Base-by-base conservation (phyloP, 2,888 invertebrate species). In the Ptilodon capucinus region DNA sequence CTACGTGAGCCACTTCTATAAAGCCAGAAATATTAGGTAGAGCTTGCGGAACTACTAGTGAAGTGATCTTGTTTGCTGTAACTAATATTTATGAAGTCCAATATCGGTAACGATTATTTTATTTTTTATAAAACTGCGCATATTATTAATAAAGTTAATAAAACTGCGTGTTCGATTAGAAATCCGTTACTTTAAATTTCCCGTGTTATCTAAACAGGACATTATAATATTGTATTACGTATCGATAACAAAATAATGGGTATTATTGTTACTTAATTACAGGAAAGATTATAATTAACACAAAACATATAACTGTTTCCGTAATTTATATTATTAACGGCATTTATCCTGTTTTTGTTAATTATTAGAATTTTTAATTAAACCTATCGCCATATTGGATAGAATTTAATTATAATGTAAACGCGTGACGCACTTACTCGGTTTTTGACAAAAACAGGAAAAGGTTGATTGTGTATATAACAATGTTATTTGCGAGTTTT, bases 191-290 rank as follows among this genome's bases (percentile, higher is more conserved):
- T 48, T 43, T 14, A 23, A 54, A 44, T 40, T 21, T 42, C 18
- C 36, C 44, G 48, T 42, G 36, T 56, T 62, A 67, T 60, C 60
- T 4, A 2, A 51, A 54, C 54, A 60, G 66, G 66, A 66, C 45
- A 64, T 57, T 58, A 46, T 35, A 54, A 42, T 25, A 48, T 54
- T 58, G 58, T 56, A 60, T 57, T 64, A 60, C 43, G 21, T 1
- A 17, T 8, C 54, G 67, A 69, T 71, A 71, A 64, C 19, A 44
- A 56, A 64, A 61, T 69, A 71, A 69, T 66, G 64, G 62, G 54
- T 42, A 46, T 41, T 18, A 36, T 39, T 21, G 14, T 16, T 41
- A 60, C 57, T 60, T 64, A 67, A 58, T 60, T 60, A 60, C 18
- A 57, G 60, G 67, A 57, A 66, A 63, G 63, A 59, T 40, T 60